phyloP scores from a whole-genome alignment of 2,888 invertebrate genomes.

The Kryphioiulus occultus region DNA sequence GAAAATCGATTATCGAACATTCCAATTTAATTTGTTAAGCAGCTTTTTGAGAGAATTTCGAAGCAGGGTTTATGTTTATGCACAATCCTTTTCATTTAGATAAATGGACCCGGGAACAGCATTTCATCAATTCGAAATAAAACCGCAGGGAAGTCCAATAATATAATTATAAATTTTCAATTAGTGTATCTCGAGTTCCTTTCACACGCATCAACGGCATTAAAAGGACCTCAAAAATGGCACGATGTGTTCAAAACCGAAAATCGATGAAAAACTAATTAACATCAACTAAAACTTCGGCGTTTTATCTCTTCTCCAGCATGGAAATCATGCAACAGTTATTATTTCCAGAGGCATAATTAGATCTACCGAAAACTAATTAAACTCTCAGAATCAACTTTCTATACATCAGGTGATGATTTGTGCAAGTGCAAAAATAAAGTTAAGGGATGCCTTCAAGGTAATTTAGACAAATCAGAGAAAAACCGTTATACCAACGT shows the following conservation, averaged over 20 bases:
- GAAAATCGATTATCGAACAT: not conserved
- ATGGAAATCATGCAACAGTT: not conserved
- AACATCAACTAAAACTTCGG: not conserved
- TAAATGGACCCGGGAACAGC: not conserved
- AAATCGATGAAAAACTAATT: constrained; percentile 35
- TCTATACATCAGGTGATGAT: not conserved
- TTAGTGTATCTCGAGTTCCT: not conserved
- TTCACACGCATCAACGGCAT: not conserved
- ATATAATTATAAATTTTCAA: constrained; percentile 16
- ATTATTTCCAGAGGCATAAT: not conserved
- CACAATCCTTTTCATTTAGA: not conserved
- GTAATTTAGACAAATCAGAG: not conserved
- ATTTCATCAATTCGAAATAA: not conserved
- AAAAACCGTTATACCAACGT: too few relatives aligned
- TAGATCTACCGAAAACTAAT: not conserved
- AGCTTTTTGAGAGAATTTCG: not conserved
- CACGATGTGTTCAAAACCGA: not conserved
- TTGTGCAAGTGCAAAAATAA: not conserved
- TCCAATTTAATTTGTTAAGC: not conserved
- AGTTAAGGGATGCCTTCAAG: not conserved
- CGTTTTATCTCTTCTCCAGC: constrained; percentile 2
- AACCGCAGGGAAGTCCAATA: not conserved
- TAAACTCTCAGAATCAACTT: not conserved
- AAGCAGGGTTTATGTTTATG: not conserved
- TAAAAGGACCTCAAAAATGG: not conserved